phyloP scores from a whole-genome alignment of 30 jellyfish, hydroid and myxozoan species.

The Rhopilema esculentum region DNA sequence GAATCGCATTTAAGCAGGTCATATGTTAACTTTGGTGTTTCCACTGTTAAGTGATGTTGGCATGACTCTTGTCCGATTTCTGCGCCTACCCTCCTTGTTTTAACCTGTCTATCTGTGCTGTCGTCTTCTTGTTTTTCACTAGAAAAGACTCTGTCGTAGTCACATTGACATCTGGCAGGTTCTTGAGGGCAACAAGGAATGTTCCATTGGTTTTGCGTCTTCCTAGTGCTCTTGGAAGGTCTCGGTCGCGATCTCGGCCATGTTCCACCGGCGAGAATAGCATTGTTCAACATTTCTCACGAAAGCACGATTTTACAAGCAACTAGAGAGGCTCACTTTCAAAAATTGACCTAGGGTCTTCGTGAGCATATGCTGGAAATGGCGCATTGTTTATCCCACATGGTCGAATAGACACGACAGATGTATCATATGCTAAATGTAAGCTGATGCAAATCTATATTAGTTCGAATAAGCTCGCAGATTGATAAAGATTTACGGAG shows the following conservation, averaged over 20 bases:
- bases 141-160: background rate
- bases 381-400: background rate
- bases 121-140: background rate
- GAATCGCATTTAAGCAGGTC: conserved; percentile 19
- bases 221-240: background rate
- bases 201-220: conserved; percentile 17
- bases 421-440: background rate
- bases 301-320: background rate
- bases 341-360: background rate
- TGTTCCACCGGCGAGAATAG: conserved; percentile 60
- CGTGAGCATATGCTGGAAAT: background rate
- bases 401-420: background rate
- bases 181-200: background rate
- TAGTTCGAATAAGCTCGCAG: background rate
- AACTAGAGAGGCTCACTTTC: background rate
- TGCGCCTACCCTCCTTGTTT: background rate
- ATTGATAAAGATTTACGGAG: background rate
- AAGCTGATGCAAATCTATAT: background rate
- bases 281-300: conserved; percentile 31
- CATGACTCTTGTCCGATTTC: background rate
- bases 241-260: conserved; percentile 48
- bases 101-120: background rate
- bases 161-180: background rate
- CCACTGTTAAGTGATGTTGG: background rate
- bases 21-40: conserved; percentile 41